Conservation (phyloP, 2,888 invertebrate species). For the Lottia gigantea region DNA sequence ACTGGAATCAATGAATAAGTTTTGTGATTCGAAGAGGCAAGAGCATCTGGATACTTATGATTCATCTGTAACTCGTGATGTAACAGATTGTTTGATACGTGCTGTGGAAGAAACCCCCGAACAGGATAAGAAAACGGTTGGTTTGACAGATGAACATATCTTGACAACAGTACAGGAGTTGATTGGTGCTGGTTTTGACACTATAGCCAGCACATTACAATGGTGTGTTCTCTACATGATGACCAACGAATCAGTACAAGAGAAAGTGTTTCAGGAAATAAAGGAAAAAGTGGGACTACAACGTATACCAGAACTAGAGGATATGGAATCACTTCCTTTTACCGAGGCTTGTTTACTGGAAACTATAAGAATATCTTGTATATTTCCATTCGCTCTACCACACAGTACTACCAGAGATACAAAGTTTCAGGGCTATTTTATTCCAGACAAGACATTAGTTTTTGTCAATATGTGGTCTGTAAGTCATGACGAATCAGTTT, state of each 20-base stretch:
- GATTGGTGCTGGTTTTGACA: constrained; percentile 62
- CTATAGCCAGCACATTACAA: constrained; percentile 52
- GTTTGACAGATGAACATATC: constrained; percentile 54
- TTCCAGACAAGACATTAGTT: constrained; percentile 50
- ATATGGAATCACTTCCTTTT: constrained; percentile 45
- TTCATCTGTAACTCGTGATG: constrained; percentile 46
- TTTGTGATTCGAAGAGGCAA: constrained; percentile 48
- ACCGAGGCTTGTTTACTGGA: constrained; percentile 55
- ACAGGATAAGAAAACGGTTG: constrained; percentile 44
- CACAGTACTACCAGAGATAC: constrained; percentile 58
- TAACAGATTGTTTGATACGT: constrained; percentile 57
- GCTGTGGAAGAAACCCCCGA: constrained; percentile 41
- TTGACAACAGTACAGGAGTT: constrained; percentile 56
- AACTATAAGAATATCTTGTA: constrained; percentile 49
- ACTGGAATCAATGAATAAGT: constrained; percentile 48
- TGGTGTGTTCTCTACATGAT: constrained; percentile 59
- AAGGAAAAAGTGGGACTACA: constrained; percentile 38
- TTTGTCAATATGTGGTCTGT: constrained; percentile 59
- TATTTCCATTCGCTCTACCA: constrained; percentile 59
- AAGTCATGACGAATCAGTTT: constrained; percentile 47
- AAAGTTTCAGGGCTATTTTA: constrained; percentile 37
- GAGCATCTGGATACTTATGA: constrained; percentile 55
- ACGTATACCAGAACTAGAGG: constrained; percentile 41
- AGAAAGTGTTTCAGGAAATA: constrained; percentile 54
- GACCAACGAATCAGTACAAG: constrained; percentile 50